Evolutionary conservation across 2,888 invertebrate genomes (phyloP).

Genomic region (Erebia aethiops): DNA sequence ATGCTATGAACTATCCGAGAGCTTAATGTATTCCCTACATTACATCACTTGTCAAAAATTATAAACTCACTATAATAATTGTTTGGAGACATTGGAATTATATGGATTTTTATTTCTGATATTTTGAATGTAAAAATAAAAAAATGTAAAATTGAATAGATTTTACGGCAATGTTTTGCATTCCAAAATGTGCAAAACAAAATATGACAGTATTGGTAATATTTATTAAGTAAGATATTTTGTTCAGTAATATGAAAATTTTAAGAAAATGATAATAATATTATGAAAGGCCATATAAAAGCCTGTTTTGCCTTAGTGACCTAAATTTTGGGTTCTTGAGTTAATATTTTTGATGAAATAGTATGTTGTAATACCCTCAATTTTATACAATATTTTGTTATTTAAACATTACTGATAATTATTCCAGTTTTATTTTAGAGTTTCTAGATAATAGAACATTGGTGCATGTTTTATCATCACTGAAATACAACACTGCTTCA

Average conservation of each 20-base stretch:
- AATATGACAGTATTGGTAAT: slow-evolving; percentile 21
- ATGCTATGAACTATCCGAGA: slow-evolving; percentile 10
- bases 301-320: background rate
- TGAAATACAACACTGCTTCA: background rate
- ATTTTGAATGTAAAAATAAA: background rate
- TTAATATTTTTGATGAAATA: slow-evolving; percentile 8
- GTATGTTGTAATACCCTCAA: background rate
- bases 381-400: background rate
- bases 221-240: slow-evolving; percentile 18
- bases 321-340: slow-evolving; percentile 4
- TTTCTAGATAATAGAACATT: background rate
- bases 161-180: background rate
- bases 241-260: slow-evolving; percentile 8
- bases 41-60: slow-evolving; percentile 10
- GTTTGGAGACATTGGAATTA: background rate
- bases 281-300: background rate
- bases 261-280: slow-evolving; percentile 13
- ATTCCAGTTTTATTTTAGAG: slow-evolving; percentile 1
- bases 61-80: background rate
- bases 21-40: slow-evolving; percentile 12
- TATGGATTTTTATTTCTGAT: background rate
- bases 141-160: background rate
- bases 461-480: slow-evolving; percentile 10
- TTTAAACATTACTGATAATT: background rate
- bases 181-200: slow-evolving; percentile 17